phyloP scores from a whole-genome alignment of 2,113 vertebrate species.

The Plecotus auritus region DNA sequence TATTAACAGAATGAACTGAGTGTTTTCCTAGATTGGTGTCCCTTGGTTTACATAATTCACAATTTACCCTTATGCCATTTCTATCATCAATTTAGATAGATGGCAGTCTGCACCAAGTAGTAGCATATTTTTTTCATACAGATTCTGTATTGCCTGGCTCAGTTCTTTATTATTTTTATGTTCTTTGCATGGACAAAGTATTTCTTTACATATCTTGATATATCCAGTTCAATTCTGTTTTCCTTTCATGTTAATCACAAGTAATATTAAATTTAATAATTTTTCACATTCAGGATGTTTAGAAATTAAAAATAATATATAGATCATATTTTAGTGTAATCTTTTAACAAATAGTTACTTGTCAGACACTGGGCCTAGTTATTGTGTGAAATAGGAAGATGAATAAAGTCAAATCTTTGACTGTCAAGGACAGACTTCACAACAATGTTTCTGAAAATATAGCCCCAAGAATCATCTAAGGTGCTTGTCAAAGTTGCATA shows the following conservation, averaged over 20 bases:
- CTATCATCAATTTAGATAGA: not conserved
- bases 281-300: not conserved
- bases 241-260: not conserved
- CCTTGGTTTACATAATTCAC: not conserved
- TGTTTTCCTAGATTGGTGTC: not conserved
- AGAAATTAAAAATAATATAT: constrained; percentile 9
- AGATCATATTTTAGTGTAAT: not conserved
- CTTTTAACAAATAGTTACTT: not conserved
- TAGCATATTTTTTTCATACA: not conserved
- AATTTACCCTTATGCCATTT: not conserved
- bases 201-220: constrained; percentile 1
- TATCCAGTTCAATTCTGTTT: not conserved
- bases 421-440: not conserved
- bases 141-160: not conserved
- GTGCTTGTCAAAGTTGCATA: not conserved
- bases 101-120: not conserved
- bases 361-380: not conserved
- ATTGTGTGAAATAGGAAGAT: not conserved
- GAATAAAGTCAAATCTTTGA: not conserved
- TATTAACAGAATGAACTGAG: not conserved
- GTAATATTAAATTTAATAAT: constrained; percentile 4
- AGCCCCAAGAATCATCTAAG: not conserved
- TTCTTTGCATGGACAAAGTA: not conserved
- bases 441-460: not conserved
- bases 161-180: not conserved